Evolutionary conservation across 2,888 invertebrate species (phyloP).

Genomic region (Junonia oenone): DNA sequence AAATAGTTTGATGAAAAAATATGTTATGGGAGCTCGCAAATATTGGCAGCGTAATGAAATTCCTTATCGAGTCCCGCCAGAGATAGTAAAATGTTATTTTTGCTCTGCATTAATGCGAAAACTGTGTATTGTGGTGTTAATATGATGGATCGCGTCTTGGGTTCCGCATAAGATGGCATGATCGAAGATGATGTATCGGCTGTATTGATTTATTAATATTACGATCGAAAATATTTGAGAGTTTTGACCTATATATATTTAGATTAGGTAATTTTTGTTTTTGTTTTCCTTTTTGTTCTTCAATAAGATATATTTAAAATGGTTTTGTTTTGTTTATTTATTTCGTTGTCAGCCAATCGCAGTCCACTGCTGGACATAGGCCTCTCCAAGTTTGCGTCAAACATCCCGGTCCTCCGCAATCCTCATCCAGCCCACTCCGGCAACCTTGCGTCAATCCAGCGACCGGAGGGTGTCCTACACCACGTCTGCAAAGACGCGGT

Average conservation of each 20-base stretch:
- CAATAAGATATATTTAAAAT: too few species aligned
- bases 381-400: too few species aligned
- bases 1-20: background rate
- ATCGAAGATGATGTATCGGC: constrained; percentile 53
- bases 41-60: constrained; percentile 44
- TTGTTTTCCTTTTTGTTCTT: too few species aligned
- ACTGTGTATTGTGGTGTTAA: constrained; percentile 55
- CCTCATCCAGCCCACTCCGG: too few species aligned
- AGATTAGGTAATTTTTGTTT: background rate
- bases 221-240: background rate
- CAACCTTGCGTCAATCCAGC: too few species aligned
- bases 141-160: constrained; percentile 52
- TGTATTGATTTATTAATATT: constrained; percentile 20
- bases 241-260: background rate
- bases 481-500: too few species aligned
- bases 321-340: too few species aligned
- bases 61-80: constrained; percentile 41
- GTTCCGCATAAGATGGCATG: constrained; percentile 45
- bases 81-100: constrained; percentile 49
- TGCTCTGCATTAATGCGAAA: constrained; percentile 55
- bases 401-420: too few species aligned
- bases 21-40: constrained; percentile 1
- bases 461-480: too few species aligned
- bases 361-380: too few species aligned
- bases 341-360: too few species aligned